phyloP scores from a whole-genome alignment of 2,888 invertebrate species.

The Drepanosiphum platanoidis region DNA sequence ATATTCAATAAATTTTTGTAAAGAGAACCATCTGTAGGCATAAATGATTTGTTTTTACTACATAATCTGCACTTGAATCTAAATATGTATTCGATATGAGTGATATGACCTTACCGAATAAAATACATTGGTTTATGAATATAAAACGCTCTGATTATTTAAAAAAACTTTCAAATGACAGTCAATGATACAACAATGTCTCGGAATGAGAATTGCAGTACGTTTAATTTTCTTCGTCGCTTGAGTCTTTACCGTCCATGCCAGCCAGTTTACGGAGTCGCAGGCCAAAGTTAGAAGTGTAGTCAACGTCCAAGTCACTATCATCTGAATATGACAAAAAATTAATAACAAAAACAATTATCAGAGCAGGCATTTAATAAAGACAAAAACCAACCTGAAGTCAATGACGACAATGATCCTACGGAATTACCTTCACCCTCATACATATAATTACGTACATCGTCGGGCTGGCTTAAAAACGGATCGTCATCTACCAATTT shows the following conservation, averaged over 20 bases:
- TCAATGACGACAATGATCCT: slow-evolving; percentile 91
- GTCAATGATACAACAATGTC: slow-evolving; percentile 86
- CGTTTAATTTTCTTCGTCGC: slow-evolving; percentile 82
- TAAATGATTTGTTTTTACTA: slow-evolving; percentile 48
- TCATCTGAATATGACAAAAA: too few relatives aligned
- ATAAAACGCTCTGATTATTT: slow-evolving; percentile 54
- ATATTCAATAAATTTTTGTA: slow-evolving; percentile 42
- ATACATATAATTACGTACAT: slow-evolving; percentile 96
- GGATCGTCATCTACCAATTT: slow-evolving; percentile 91
- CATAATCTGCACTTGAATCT: slow-evolving; percentile 26
- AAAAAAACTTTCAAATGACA: slow-evolving; percentile 19
- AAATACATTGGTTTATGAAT: slow-evolving; percentile 57
- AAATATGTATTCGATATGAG: slow-evolving; percentile 44
- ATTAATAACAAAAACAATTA: too few relatives aligned
- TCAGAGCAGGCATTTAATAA: background rate
- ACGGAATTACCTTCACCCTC: slow-evolving; percentile 95
- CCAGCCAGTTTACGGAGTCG: slow-evolving; percentile 92
- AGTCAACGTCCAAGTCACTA: slow-evolving; percentile 92
- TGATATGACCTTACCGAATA: slow-evolving; percentile 52
- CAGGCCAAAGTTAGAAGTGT: slow-evolving; percentile 94
- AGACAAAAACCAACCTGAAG: slow-evolving; percentile 77
- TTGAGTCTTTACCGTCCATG: slow-evolving; percentile 91
- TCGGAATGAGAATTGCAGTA: slow-evolving; percentile 75
- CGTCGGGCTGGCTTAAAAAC: slow-evolving; percentile 91
- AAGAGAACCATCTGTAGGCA: slow-evolving; percentile 51